Evolutionary conservation across 2,113 vertebrate genomes (phyloP).

Genomic region (Zingel zingel): DNA sequence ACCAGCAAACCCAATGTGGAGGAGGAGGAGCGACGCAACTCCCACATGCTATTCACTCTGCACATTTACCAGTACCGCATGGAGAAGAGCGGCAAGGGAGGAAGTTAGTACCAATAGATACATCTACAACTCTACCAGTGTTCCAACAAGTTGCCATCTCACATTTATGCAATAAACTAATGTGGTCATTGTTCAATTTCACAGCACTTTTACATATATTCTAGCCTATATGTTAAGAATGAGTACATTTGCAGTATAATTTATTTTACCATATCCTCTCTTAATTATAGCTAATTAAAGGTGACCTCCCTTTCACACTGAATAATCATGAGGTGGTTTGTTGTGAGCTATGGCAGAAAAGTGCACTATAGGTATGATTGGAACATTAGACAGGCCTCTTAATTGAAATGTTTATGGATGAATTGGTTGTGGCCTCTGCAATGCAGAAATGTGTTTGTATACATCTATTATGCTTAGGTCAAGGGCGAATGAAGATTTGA

Average conservation of each 20-base stretch:
- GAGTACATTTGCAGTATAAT: constrained; percentile 36
- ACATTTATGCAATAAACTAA: background rate
- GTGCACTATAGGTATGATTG: constrained; percentile 61
- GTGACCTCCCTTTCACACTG: constrained; percentile 49
- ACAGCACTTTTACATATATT: background rate
- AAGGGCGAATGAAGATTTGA: constrained; percentile 35
- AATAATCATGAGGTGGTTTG: constrained; percentile 46
- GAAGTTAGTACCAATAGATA: constrained; percentile 86
- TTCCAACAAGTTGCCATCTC: background rate
- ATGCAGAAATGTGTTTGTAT: constrained; percentile 56
- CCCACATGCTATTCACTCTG: constrained; percentile 97
- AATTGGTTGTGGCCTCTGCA: constrained; percentile 17
- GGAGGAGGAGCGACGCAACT: constrained; percentile 89
- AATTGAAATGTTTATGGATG: constrained; percentile 50
- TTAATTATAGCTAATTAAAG: constrained; percentile 44
- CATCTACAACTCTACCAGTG: background rate
- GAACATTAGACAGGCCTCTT: constrained; percentile 20
- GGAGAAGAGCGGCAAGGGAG: constrained; percentile 93
- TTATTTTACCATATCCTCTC: constrained; percentile 43
- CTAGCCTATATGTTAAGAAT: background rate
- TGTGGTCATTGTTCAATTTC: background rate
- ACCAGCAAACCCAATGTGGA: constrained; percentile 84
- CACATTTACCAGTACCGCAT: constrained; percentile 97
- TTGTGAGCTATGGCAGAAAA: constrained; percentile 57
- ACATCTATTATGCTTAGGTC: constrained; percentile 16